Evolutionary conservation across 2,888 invertebrate genomes (phyloP).

Genomic region (Lycaena phlaeas): DNA sequence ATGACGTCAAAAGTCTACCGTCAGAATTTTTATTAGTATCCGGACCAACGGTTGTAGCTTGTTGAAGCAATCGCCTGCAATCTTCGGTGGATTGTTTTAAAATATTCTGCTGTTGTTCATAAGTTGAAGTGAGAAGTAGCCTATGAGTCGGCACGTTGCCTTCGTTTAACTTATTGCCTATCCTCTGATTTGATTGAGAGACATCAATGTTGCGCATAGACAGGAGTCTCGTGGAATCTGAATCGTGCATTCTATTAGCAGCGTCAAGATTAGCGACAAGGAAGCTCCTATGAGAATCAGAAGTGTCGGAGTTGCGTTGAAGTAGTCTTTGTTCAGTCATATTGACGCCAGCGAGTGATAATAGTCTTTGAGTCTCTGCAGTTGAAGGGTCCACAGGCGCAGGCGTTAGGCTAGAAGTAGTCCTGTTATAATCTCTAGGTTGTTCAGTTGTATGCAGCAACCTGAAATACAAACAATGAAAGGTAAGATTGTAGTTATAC

Average conservation of each 20-base stretch:
- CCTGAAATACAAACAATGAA: conserved; percentile 37
- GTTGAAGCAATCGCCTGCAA: conserved; percentile 77
- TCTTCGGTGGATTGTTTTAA: conserved; percentile 79
- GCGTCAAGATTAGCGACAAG: conserved; percentile 55
- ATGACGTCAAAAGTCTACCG: conserved; percentile 67
- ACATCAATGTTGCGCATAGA: conserved; percentile 65
- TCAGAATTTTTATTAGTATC: conserved; percentile 54
- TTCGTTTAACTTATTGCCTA: conserved; percentile 51
- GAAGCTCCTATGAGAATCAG: conserved; percentile 66
- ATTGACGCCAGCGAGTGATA: conserved; percentile 65
- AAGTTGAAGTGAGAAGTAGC: conserved; percentile 62
- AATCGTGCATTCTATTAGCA: conserved; percentile 40
- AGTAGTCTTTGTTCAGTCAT: conserved; percentile 70
- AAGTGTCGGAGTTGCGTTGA: conserved; percentile 64
- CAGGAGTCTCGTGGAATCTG: conserved; percentile 55
- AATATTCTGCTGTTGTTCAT: conserved; percentile 74
- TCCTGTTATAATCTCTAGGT: conserved; percentile 49
- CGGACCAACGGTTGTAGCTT: conserved; percentile 64
- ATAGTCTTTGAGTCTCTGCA: conserved; percentile 61
- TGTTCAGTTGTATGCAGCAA: conserved; percentile 58
- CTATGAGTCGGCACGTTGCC: conserved; percentile 50
- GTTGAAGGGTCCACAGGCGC: conserved; percentile 49
- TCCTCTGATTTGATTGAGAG: conserved; percentile 58
- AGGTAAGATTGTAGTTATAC: neutral
- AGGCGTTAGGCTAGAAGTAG: conserved; percentile 40